Evolutionary conservation across 2,888 invertebrate genomes (phyloP).

Genomic region (Dryobotodes eremita): DNA sequence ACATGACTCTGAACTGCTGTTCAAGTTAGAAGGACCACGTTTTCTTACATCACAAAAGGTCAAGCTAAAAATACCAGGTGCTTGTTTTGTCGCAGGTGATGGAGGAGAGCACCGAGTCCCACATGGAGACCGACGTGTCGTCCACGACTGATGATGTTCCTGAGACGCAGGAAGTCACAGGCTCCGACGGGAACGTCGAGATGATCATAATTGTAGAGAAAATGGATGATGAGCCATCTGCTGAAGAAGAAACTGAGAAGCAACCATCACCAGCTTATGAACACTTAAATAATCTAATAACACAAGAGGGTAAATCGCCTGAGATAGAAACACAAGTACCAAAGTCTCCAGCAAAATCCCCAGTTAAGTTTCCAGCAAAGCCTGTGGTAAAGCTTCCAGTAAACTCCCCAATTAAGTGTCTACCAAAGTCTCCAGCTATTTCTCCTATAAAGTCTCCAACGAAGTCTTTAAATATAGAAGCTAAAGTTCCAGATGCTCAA

Average conservation of each 20-base stretch:
- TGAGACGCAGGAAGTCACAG: slow-evolving; percentile 79
- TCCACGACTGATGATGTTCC: slow-evolving; percentile 83
- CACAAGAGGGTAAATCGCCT: slow-evolving; percentile 17
- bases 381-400: slow-evolving; percentile 9
- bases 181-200: slow-evolving; percentile 80
- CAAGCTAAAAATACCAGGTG: slow-evolving; percentile 78
- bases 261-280: slow-evolving; percentile 36
- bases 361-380: slow-evolving; percentile 7
- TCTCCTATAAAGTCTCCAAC: slow-evolving; percentile 27
- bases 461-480: slow-evolving; percentile 56
- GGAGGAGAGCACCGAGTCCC: slow-evolving; percentile 84
- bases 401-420: slow-evolving; percentile 39
- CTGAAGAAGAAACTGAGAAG: slow-evolving; percentile 60
- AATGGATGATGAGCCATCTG: slow-evolving; percentile 74
- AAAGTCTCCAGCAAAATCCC: slow-evolving; percentile 32
- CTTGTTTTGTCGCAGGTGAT: slow-evolving; percentile 82
- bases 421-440: slow-evolving; percentile 46
- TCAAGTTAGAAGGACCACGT: slow-evolving; percentile 62
- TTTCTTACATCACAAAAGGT: slow-evolving; percentile 75
- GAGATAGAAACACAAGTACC: slow-evolving; percentile 32
- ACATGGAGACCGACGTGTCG: slow-evolving; percentile 87
- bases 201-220: slow-evolving; percentile 83
- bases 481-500: slow-evolving; percentile 52
- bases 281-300: slow-evolving; percentile 16
- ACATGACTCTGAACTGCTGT: slow-evolving; percentile 57